Evolutionary conservation across 2,888 invertebrate species (phyloP).

Genomic region (Pomacea canaliculata): DNA sequence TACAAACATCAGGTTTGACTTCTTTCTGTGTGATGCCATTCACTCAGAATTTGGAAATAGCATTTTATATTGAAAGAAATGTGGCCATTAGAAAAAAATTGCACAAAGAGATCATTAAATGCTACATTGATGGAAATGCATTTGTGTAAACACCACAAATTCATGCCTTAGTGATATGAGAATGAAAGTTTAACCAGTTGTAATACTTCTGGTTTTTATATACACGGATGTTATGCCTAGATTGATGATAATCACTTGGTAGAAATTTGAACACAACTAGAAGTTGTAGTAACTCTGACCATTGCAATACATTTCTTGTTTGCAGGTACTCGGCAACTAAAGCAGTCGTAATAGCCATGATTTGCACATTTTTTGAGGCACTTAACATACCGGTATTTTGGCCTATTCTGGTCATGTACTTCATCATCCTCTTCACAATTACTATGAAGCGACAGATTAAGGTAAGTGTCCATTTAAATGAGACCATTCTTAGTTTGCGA

Average conservation of each 20-base stretch:
- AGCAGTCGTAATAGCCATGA: slow-evolving; percentile 88
- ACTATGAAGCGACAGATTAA: slow-evolving; percentile 99
- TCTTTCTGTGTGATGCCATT: not conserved
- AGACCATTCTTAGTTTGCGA: too few species aligned
- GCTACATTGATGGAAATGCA: too few species aligned
- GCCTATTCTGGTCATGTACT: slow-evolving; percentile 99
- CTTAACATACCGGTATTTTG: slow-evolving; percentile 99
- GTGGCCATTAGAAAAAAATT: too few species aligned
- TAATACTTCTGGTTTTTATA: too few species aligned
- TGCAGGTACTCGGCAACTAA: slow-evolving; percentile 88
- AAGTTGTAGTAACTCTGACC: too few species aligned
- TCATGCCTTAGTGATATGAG: not conserved
- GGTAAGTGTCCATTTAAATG: slow-evolving; percentile 74
- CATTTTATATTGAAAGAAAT: too few species aligned
- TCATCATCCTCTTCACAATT: slow-evolving; percentile 96
- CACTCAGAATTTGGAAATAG: too few species aligned
- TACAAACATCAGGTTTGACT: not conserved
- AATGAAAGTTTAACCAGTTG: not conserved
- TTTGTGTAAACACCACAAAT: too few species aligned
- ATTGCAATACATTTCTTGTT: slow-evolving; percentile 16
- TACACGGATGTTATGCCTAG: too few species aligned
- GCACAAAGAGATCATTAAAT: too few species aligned
- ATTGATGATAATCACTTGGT: too few species aligned
- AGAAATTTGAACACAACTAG: too few species aligned
- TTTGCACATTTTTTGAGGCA: slow-evolving; percentile 96